Evolutionary conservation across 2,888 invertebrate genomes (phyloP), one percentile per base, ranked within the genome.

Genomic region (Cataglyphis livida): DNA sequence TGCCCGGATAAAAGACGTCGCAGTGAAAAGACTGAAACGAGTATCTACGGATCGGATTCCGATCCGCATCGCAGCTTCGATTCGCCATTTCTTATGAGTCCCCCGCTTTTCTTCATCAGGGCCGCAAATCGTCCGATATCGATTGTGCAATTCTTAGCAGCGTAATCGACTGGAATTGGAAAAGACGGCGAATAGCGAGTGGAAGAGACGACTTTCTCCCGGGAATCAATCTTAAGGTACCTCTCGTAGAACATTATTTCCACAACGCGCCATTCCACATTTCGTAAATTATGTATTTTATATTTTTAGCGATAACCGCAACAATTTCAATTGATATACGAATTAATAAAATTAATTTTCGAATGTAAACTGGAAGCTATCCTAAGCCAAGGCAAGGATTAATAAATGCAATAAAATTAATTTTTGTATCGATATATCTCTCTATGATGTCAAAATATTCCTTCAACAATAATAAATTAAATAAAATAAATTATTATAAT

Each of bases 151-250:
- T 75, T 75, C 35, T 68, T 59, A 41, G 61, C 59, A 75, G 57
- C 76, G 81, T 81, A 85, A 88, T 90, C 89, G 87, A 82, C 85
- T 85, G 84, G 87, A 90, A 91, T 87, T 87, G 89, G 89, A 90
- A 90, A 90, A 91, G 86, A 71, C 59, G 74, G 25, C 78, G 83
- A 51, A 44, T 75, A 64, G 76, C 81, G 84, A 83, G 64, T 75
- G 87, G 85, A 89, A 89, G 88, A 88, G 84, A 59, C 81, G 81
- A 88, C 89, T 89, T 89, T 89, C 89, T 89, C 89, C 54, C 62
- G 66, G 48, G 79, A 86, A 84, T 83, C 82, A 84, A 89, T 89
- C 75, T 85, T 62, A 75, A 48, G 57, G 62, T 38, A 79, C 66
- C 61, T 68, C 59, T 74, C 44, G 57, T 70, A 48, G 12, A 54